phyloP scores from a whole-genome alignment of 2,113 vertebrate species.

The Centropus bengalensis region DNA sequence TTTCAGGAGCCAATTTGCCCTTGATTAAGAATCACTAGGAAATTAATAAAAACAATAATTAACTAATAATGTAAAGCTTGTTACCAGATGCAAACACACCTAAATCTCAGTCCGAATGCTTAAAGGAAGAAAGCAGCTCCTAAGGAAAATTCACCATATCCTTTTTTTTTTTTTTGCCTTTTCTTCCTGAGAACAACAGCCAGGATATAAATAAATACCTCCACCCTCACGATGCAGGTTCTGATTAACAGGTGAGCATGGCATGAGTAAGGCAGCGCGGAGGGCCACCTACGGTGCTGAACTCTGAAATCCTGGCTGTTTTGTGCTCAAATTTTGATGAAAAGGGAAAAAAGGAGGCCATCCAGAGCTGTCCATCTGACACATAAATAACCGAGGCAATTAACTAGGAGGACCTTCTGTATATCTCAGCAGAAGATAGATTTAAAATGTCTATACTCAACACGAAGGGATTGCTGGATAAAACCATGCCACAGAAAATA shows the following conservation, averaged over 20 bases:
- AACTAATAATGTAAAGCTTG: background rate
- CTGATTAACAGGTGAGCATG: background rate
- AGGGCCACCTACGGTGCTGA: background rate
- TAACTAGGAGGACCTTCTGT: constrained; percentile 16
- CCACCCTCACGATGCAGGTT: background rate
- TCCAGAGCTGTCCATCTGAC: background rate
- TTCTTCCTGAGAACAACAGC: background rate
- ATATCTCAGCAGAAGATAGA: background rate
- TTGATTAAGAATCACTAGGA: constrained; percentile 49
- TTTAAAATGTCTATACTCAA: background rate
- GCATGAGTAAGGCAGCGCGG: background rate
- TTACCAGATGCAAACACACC: background rate
- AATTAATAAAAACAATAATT: constrained; percentile 47
- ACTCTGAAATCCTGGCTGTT: background rate
- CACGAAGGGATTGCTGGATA: background rate
- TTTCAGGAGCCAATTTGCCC: constrained; percentile 26
- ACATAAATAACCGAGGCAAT: constrained; percentile 19
- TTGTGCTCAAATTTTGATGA: background rate
- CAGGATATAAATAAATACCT: background rate
- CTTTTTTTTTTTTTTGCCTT: background rate
- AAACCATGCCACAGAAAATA: constrained; percentile 9
- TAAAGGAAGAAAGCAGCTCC: background rate
- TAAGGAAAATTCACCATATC: background rate
- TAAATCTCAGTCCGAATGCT: background rate
- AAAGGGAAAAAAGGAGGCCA: background rate